Evolutionary conservation across 2,113 vertebrate species (phyloP), one percentile per base, ranked within the genome.

Genomic region (Apteryx owenii): DNA sequence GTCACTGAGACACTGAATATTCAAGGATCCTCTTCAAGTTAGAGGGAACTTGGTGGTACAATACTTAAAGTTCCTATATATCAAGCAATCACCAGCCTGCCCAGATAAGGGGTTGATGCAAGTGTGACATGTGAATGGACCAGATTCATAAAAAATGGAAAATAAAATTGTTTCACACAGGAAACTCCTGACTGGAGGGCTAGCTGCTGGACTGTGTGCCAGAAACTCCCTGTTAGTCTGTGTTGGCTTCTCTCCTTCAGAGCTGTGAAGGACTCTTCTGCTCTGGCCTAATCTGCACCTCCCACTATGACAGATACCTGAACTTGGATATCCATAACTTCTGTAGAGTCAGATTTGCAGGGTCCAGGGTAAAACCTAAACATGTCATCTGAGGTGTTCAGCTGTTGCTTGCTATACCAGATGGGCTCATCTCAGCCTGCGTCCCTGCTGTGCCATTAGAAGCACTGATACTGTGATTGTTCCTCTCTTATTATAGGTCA

Each of bases 291-390:
- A 42, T 50, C 19, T 61, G 25, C 18, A 18, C 12, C 17, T 85
- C 46, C 40, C 61, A 89, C 50, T 11, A 15, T 15, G 25, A 11
- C 11, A 4, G 11, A 51, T 29, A 5, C 38, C 46, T 29, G 8
- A 4, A 42, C 7, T 53, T 23, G 18, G 21, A 0, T 3, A 61
- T 3, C 42, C 8, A 0, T 6, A 25, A 6, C 3, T 33, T 5
- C 51, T 68, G 81, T 4, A 36, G 62, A 2, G 14, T 25, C 33
- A 10, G 51, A 40, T 50, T 68, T 58, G 60, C 6, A 17, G 20
- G 26, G 33, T 33, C 12, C 12, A 29, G 21, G 64, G 2, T 2
- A 40, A 48, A 29, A 5, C 4, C 10, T 31, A n/a, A 60, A 25
- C 20, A 20, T 29, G 29, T 53, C 1, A 2, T 0, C 9, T 18